Base-by-base conservation (phyloP, 2,888 invertebrate species). In the Cerastis leucographa region DNA sequence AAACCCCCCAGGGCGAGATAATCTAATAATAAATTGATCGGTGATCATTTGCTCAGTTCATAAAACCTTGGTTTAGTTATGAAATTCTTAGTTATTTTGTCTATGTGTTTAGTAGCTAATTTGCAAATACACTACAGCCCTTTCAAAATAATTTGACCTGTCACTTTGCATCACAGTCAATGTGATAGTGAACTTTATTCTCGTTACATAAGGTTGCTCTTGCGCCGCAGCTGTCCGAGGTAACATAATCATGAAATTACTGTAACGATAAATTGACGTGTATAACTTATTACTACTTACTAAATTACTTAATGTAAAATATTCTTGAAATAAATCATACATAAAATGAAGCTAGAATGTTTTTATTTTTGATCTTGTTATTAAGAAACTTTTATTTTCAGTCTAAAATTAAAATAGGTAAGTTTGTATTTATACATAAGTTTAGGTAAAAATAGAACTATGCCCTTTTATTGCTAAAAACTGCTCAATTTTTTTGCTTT, bases 241-340 rank as follows among this genome's bases (percentile, higher is more conserved):
- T 64, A 6, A n/a, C 6, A 42, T 64, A 42, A 64, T 25, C 42
- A 17, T 64, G 17, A 17, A 42, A n/a, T n/a, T n/a, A 42, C 42
- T 64, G 64, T 64, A 76, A 74, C 44, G 62, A 74, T 80, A 70
- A 75, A 80, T 86, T 81, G 66, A 76, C 78, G 80, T 85, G 80
- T 86, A 69, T 84, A 72, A 74, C 85, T 66, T 73, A 86, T 70
- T 84, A 80, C 71, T 84, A 80, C 75, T 72, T 82, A 78, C 80
- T 81, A 87, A 85, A 85, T 83, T 84, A 84, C 76, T 87, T 83
- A 88, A 87, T 89, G 90, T 92, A 90, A 90, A 87, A 90, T 91
- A 91, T 90, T 90, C 90, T 90, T 89, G 84, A 92, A 94, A 93
- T 93, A 94, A 94, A 93, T 91, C 88, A 85, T 91, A 89, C 86